Base-by-base conservation (phyloP, 2,888 invertebrate genomes). In the Pogonocherus hispidulus region DNA sequence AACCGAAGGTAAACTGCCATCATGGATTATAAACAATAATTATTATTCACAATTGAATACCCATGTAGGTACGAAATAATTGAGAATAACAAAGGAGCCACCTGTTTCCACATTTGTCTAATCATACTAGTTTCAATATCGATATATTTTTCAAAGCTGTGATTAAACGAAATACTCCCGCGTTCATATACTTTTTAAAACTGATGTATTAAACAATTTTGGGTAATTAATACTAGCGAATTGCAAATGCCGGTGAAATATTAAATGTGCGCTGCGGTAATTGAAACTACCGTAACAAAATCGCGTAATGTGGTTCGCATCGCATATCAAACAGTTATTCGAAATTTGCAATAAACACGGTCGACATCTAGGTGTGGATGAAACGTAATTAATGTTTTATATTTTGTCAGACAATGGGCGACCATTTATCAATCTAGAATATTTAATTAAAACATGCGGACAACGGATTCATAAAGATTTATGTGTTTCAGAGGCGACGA, bases 391-490 rank as follows among this genome's bases (percentile, higher is more conserved):
- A 82, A 83, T 82, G 84, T 84, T 84, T 83, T 83, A 84, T 83
- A 83, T 84, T 84, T 83, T 81, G 84, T 84, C 85, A 84, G 82
- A 84, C 84, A 84, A 84, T 83, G 82, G 81, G 79, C 75, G 80
- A 79, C 84, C 83, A 84, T 85, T 85, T 82, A 86, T 86, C 85
- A 86, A 85, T 84, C 84, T 80, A 78, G 82, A 84, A 85, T 86
- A 85, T 86, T 86, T 86, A 85, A 86, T 86, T 86, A 86, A 85
- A 86, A 85, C 83, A 84, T 81, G 84, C 84, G 85, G 83, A 85
- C 85, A 85, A 84, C 84, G 85, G 84, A 84, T 84, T 85, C 84
- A 84, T 84, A 84, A 82, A 84, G 85, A 86, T 86, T 85, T 85
- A 85, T 85, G 84, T 79, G 80, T 80, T 83, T 80, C 78, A 78